These are phyloP conservation scores for Melanophora roralis DNA, from an alignment of 2,888 invertebrate genomes.

Conservation along the genomic window DNA sequence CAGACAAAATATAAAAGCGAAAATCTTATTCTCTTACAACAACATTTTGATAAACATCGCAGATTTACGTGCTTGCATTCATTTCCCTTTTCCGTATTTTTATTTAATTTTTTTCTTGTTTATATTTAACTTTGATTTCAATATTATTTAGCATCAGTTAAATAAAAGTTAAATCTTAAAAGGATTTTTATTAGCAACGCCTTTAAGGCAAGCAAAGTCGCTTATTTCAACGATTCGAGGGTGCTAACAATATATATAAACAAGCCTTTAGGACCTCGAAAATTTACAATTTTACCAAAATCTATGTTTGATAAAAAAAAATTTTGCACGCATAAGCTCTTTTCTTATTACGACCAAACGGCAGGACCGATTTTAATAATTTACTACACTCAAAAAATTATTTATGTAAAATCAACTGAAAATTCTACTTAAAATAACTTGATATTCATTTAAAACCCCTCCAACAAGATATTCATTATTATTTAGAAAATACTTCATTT, in stretches of 20 bases:
- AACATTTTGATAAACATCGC: slow-evolving; percentile 56
- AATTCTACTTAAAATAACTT: too few relatives aligned
- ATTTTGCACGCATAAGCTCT: too few relatives aligned
- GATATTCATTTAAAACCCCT: too few relatives aligned
- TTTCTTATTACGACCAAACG: too few relatives aligned
- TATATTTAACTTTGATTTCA: slow-evolving; percentile 13
- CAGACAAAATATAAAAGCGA: slow-evolving; percentile 18
- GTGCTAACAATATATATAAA: not conserved
- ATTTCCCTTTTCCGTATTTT: slow-evolving; percentile 51
- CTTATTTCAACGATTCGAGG: slow-evolving; percentile 28
- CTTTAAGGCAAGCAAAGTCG: slow-evolving; percentile 37
- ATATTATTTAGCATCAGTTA: slow-evolving; percentile 59
- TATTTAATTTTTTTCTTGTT: slow-evolving; percentile 28
- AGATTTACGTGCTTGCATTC: slow-evolving; percentile 56
- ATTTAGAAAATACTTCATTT: too few relatives aligned
- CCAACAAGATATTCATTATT: too few relatives aligned
- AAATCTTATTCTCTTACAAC: slow-evolving; percentile 20
- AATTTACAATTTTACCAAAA: too few relatives aligned
- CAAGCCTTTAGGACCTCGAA: too few relatives aligned
- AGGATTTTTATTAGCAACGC: slow-evolving; percentile 70
- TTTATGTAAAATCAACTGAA: too few relatives aligned
- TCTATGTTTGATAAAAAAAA: too few relatives aligned
- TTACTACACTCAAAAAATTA: too few relatives aligned
- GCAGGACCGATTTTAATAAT: too few relatives aligned
- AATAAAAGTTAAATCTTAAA: slow-evolving; percentile 67